Conservation (phyloP, 2,797 vertebrate genomes). For the Takifugu rubripes region DNA sequence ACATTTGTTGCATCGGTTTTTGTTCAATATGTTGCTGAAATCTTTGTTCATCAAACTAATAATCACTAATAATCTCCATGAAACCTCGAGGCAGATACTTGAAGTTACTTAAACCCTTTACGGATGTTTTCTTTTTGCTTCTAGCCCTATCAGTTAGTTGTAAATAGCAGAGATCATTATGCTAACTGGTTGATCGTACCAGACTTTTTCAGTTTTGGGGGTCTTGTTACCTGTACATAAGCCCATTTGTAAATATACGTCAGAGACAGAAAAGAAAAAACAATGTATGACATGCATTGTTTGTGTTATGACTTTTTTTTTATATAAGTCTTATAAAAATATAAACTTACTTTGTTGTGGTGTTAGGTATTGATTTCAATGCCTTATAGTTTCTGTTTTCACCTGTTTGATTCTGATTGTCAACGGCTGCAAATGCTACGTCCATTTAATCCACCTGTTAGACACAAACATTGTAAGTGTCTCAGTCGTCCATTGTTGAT, state of each 20-base stretch:
- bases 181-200: conserved; percentile 65
- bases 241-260: conserved; percentile 73
- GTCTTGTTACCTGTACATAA: conserved; percentile 68
- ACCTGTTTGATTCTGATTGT: no score
- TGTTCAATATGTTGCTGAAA: conserved; percentile 37
- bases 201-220: conserved; percentile 55
- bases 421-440: no score
- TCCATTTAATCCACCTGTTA: no score
- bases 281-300: conserved; percentile 66
- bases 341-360: conserved; percentile 42
- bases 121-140: conserved; percentile 33
- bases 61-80: conserved; percentile 38
- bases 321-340: conserved; percentile 73
- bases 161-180: conserved; percentile 70
- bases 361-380: conserved; percentile 27
- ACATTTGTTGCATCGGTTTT: conserved; percentile 38
- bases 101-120: conserved; percentile 69
- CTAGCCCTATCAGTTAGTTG: conserved; percentile 68
- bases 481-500: no score
- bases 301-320: conserved; percentile 65
- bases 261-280: conserved; percentile 69
- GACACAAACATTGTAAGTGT: no score
- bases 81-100: conserved; percentile 73
- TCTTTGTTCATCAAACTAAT: conserved; percentile 52
- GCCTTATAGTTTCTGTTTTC: no score